Conservation (phyloP, 2,113 vertebrate genomes). For the Sander lucioperca region DNA sequence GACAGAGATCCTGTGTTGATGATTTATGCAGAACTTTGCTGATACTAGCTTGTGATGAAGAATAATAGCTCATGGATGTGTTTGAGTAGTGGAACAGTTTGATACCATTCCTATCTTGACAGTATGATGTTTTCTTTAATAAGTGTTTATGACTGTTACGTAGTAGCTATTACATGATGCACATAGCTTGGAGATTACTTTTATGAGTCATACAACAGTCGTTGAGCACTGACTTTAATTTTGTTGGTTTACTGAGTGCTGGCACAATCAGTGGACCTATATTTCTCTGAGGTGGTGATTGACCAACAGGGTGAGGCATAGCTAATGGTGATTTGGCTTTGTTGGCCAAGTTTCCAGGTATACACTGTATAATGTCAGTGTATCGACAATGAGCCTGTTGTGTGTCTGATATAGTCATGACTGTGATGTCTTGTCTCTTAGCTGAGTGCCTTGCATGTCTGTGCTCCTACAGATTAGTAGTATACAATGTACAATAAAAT, state of each 20-base stretch:
- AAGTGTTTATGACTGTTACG: not conserved
- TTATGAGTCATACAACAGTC: slow-evolving; percentile 43
- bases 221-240: slow-evolving; percentile 49
- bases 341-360: slow-evolving; percentile 41
- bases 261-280: not conserved
- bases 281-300: slow-evolving; percentile 29
- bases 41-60: not conserved
- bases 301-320: slow-evolving; percentile 40
- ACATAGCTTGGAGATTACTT: slow-evolving; percentile 34
- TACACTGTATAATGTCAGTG: not conserved
- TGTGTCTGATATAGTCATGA: slow-evolving; percentile 6
- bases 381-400: not conserved
- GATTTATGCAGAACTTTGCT: not conserved
- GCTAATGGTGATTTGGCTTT: slow-evolving; percentile 41
- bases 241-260: slow-evolving; percentile 30
- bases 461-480: not conserved
- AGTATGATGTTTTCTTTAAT: not conserved
- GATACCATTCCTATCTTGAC: not conserved
- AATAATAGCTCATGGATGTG: not conserved
- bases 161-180: slow-evolving; percentile 10
- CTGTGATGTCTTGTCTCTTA: slow-evolving; percentile 1
- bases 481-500: not conserved
- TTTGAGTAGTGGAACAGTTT: not conserved
- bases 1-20: not conserved
- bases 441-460: slow-evolving; percentile 3